Percentiles rank a stretch among this genome's conserved stretches.
Conservation (phyloP, 2,797 vertebrate genomes). For the Sebastes variabilis region DNA sequence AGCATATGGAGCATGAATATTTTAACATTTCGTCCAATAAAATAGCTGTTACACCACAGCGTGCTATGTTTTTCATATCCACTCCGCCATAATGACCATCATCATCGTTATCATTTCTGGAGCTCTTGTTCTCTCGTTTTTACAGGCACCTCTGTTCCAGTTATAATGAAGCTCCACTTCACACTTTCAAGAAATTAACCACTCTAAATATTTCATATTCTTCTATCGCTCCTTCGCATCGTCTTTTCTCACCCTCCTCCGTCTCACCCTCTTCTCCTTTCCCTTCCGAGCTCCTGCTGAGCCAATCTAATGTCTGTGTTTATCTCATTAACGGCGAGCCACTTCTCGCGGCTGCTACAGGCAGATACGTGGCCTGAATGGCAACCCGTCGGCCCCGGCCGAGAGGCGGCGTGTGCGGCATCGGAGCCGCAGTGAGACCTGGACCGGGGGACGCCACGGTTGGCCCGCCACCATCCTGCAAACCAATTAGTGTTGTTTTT, state of each 20-base stretch:
- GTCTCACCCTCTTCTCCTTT: conserved; percentile 21
- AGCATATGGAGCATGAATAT: conserved; percentile 61
- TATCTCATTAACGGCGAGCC: conserved; percentile 79
- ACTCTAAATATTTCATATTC: conserved; percentile 56
- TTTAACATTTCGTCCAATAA: conserved; percentile 48
- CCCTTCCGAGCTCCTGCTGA: conserved; percentile 57
- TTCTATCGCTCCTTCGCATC: conserved; percentile 27
- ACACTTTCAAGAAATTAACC: conserved; percentile 38
- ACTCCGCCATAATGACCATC: conserved; percentile 17
- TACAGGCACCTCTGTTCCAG: conserved; percentile 16
- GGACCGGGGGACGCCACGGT: conserved; percentile 31
- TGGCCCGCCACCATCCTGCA: conserved; percentile 29
- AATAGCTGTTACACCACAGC: conserved; percentile 28
- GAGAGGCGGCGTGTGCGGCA: background rate
- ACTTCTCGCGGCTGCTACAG: conserved; percentile 70
- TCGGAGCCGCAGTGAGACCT: background rate
- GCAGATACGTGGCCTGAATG: conserved; percentile 71
- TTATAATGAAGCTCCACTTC: conserved; percentile 50
- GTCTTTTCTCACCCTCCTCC: conserved; percentile 5
- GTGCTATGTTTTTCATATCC: conserved; percentile 37
- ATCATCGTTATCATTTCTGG: conserved; percentile 39
- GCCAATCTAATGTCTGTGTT: conserved; percentile 79
- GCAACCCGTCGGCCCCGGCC: conserved; percentile 57
- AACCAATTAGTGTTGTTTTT: conserved; percentile 58
- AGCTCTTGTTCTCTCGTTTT: conserved; percentile 9